Evolutionary conservation across 2,888 invertebrate species (phyloP).

Genomic region (Tetheella fluctuosa): DNA sequence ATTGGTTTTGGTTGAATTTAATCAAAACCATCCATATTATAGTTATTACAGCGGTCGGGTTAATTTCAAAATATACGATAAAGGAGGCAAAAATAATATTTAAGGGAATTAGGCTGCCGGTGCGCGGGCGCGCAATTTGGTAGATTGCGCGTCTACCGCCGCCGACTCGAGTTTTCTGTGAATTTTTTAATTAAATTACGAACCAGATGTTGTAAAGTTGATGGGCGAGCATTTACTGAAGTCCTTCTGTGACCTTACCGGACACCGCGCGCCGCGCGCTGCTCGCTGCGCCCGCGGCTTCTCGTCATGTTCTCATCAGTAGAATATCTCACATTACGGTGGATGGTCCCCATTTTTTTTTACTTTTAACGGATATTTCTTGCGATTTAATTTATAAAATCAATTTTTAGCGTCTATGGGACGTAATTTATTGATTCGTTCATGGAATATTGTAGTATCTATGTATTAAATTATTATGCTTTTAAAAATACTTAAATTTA

Average conservation of each 20-base stretch:
- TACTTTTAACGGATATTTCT: too few relatives aligned
- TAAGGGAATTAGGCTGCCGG: conserved; percentile 80
- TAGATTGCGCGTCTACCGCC: conserved; percentile 69
- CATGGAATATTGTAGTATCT: too few relatives aligned
- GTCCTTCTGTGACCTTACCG: conserved; percentile 40
- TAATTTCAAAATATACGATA: conserved; percentile 81
- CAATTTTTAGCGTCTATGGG: too few relatives aligned
- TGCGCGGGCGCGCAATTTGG: conserved; percentile 73
- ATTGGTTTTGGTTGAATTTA: conserved; percentile 80
- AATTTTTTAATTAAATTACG: conserved; percentile 84
- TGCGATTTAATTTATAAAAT: too few relatives aligned
- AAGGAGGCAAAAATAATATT: conserved; percentile 76
- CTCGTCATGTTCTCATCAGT: not conserved
- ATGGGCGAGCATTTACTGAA: conserved; percentile 56
- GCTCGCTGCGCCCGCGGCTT: not conserved
- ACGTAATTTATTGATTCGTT: too few relatives aligned
- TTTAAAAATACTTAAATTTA: too few relatives aligned
- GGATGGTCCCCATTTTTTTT: too few relatives aligned
- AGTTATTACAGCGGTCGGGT: conserved; percentile 71
- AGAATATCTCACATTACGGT: not conserved
- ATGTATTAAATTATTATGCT: too few relatives aligned
- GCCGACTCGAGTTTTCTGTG: conserved; percentile 74
- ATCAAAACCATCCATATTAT: conserved; percentile 75
- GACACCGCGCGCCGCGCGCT: not conserved
- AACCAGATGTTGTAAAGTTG: conserved; percentile 72